phyloP scores from a whole-genome alignment of 1,140 invertebrate species.

The Manduca sexta region DNA sequence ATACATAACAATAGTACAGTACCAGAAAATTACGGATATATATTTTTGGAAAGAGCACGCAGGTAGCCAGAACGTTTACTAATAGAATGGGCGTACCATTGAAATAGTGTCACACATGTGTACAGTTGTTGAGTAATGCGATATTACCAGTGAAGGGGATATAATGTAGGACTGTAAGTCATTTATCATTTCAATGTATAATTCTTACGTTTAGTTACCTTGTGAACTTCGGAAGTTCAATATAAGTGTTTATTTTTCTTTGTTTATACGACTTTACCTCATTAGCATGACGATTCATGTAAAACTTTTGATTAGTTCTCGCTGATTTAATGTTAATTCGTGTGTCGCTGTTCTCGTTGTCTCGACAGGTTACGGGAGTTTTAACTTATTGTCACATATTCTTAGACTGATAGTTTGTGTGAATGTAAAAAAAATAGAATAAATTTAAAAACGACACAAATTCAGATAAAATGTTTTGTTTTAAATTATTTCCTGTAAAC shows the following conservation, averaged over 20 bases:
- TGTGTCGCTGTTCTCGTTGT: no score
- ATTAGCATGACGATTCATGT: constrained; percentile 52
- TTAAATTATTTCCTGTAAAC: not conserved
- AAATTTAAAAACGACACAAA: no score
- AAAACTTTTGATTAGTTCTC: constrained; percentile 38
- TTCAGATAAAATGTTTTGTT: no score
- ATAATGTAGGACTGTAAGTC: constrained; percentile 64
- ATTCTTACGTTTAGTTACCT: constrained; percentile 68
- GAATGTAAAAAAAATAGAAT: no score
- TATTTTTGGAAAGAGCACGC: constrained; percentile 1
- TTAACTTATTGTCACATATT: no score
- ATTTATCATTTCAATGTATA: constrained; percentile 49
- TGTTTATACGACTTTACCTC: constrained; percentile 56
- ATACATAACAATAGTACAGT: constrained; percentile 25
- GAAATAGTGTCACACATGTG: not conserved
- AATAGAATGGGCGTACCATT: no score
- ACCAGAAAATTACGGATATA: constrained; percentile 13
- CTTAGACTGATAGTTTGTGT: no score
- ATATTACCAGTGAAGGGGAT: constrained; percentile 57
- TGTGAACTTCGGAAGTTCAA: constrained; percentile 66
- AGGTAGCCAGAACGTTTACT: no score
- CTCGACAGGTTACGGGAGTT: no score
- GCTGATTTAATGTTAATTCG: constrained; percentile 7
- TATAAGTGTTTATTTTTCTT: constrained; percentile 37
- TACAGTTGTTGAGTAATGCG: constrained; percentile 48